These are phyloP conservation scores for Melitaea cinxia DNA, from an alignment of 1,140 invertebrate genomes.

Conservation along the genomic window DNA sequence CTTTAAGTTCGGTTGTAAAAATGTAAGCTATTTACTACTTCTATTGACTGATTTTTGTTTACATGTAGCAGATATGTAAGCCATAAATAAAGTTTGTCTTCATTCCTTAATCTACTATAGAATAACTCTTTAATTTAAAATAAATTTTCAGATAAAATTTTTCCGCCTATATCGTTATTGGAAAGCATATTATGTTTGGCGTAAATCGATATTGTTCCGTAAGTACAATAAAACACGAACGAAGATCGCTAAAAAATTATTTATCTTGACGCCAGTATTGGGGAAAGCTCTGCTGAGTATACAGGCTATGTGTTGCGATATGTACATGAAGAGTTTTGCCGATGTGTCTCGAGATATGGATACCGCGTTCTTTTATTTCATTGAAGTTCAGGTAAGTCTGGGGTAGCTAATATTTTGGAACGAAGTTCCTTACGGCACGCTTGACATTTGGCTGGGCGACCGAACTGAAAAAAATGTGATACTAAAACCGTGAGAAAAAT, in stretches of 20 bases:
- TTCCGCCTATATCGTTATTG: constrained; percentile 89
- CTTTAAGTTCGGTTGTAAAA: too few relatives aligned
- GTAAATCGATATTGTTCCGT: constrained; percentile 86
- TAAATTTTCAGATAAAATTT: constrained; percentile 84
- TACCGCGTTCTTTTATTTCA: constrained; percentile 85
- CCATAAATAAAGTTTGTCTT: too few relatives aligned
- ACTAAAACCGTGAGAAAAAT: too few relatives aligned
- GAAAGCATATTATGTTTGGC: constrained; percentile 92
- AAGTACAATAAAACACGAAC: constrained; percentile 85
- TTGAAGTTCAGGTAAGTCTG: constrained; percentile 83
- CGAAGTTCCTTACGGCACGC: too few relatives aligned
- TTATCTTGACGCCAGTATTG: constrained; percentile 87
- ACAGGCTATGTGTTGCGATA: constrained; percentile 86
- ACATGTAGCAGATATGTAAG: too few relatives aligned
- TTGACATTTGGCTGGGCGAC: too few relatives aligned
- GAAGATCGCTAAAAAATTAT: constrained; percentile 85
- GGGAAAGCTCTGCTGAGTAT: constrained; percentile 86
- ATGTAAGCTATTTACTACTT: too few relatives aligned
- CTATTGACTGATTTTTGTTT: too few relatives aligned
- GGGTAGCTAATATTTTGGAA: neutral
- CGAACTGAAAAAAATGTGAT: too few relatives aligned
- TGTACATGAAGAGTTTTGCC: constrained; percentile 84
- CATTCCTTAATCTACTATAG: too few relatives aligned
- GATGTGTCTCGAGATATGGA: constrained; percentile 82
- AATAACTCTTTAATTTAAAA: constrained; percentile 10